These are phyloP conservation scores for Trinectes maculatus DNA, from an alignment of 2,113 vertebrate genomes.

Conservation along the genomic window DNA sequence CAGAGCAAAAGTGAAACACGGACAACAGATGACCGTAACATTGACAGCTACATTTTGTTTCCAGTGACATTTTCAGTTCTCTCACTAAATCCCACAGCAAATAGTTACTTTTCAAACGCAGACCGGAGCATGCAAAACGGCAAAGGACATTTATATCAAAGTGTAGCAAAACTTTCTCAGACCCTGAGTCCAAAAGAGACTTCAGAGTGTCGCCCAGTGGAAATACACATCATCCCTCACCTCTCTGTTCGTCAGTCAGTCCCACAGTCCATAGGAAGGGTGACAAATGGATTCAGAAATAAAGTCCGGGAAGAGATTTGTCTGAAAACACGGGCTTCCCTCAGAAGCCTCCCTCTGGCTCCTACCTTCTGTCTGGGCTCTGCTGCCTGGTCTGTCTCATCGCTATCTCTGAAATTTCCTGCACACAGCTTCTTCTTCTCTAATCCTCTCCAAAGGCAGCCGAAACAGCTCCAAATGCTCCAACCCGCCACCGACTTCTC, in stretches of 20 bases:
- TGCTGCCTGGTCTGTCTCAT: conserved; percentile 59
- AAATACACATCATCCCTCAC: conserved; percentile 63
- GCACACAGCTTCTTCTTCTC: conserved; percentile 67
- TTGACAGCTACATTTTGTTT: conserved; percentile 2
- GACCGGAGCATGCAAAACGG: background rate
- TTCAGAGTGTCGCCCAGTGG: conserved; percentile 38
- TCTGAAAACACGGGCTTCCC: conserved; percentile 54
- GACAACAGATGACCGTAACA: background rate
- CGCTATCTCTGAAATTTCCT: conserved; percentile 74
- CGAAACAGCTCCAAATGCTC: conserved; percentile 73
- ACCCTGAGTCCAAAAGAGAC: conserved; percentile 25
- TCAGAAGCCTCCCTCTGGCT: conserved; percentile 65
- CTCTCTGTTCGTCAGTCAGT: conserved; percentile 56
- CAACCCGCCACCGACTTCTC: conserved; percentile 72
- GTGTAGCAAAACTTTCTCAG: conserved; percentile 22
- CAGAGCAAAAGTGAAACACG: background rate
- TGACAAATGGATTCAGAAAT: conserved; percentile 63
- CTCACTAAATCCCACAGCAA: conserved; percentile 2
- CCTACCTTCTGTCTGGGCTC: conserved; percentile 59
- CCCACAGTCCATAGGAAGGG: conserved; percentile 53
- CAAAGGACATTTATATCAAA: conserved; percentile 27
- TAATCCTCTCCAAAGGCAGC: conserved; percentile 74
- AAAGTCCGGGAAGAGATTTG: conserved; percentile 45
- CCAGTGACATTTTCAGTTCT: background rate
- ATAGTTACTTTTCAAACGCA: too few species aligned